These are phyloP conservation scores for Ceryle rudis DNA, from an alignment of 2,797 vertebrate genomes.

Conservation along the genomic window DNA sequence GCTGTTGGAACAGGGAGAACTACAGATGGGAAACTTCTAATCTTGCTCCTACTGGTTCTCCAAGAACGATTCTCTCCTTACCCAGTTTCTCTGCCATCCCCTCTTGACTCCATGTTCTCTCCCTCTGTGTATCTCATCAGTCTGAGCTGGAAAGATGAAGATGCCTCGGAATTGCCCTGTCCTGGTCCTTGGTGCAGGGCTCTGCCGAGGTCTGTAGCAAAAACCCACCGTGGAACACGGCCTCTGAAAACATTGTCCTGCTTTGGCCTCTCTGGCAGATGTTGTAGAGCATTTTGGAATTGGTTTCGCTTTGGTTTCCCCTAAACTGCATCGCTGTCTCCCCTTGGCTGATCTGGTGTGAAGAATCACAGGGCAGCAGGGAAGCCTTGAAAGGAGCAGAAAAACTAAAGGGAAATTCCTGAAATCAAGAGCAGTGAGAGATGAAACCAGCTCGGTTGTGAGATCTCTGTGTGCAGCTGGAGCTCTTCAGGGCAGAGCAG, in stretches of 20 bases:
- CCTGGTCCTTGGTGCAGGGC: neutral
- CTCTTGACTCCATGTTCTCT: neutral
- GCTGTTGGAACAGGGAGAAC: neutral
- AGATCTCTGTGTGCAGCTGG: neutral
- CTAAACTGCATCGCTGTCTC: neutral
- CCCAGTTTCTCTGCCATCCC: neutral
- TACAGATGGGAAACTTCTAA: neutral
- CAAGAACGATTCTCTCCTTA: no score
- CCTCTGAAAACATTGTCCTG: neutral
- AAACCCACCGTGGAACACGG: accelerated
- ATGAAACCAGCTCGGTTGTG: neutral
- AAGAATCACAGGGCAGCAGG: neutral
- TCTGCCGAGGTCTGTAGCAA: neutral
- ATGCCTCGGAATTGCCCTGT: neutral
- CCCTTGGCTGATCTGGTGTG: neutral
- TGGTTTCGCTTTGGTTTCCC: neutral
- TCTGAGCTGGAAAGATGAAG: neutral
- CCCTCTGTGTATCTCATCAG: neutral
- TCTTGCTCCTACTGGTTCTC: neutral
- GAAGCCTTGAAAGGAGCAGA: neutral
- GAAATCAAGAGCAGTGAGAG: neutral
- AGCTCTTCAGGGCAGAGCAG: neutral
- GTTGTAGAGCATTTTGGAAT: neutral
- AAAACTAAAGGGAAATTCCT: neutral
- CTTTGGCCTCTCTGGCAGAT: neutral